Percentiles rank a stretch among this genome's conserved stretches.
phyloP scores from a whole-genome alignment of 1,140 invertebrate genomes.

The Lepidurus packardi region DNA sequence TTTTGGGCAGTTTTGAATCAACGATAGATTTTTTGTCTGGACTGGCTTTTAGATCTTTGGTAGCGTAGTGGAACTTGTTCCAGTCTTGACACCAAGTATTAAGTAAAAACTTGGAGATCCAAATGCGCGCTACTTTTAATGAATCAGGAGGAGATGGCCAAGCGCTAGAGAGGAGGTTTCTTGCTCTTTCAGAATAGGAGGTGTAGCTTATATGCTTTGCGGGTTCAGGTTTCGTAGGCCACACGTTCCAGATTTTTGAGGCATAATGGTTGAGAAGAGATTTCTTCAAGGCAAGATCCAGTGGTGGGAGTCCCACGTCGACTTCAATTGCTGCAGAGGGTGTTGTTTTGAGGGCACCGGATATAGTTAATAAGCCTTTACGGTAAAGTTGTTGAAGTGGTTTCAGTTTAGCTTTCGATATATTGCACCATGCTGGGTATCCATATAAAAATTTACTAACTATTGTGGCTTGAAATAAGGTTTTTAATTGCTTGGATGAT shows the following conservation, averaged over 20 bases:
- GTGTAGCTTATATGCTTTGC: neutral
- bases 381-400: too few relatives aligned
- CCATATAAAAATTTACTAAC: too few relatives aligned
- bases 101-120: neutral
- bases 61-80: neutral
- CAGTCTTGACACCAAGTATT: neutral
- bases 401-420: too few relatives aligned
- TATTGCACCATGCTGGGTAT: too few relatives aligned
- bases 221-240: neutral
- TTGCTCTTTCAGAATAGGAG: neutral
- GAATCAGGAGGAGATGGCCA: neutral
- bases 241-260: neutral
- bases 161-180: neutral
- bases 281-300: neutral
- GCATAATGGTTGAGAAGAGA: neutral
- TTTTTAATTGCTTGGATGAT: too few relatives aligned
- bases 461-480: too few relatives aligned
- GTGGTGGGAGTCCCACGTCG: neutral
- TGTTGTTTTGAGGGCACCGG: neutral
- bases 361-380: neutral
- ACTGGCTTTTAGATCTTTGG: neutral
- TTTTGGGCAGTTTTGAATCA: neutral
- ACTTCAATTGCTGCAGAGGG: neutral
- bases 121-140: neutral
- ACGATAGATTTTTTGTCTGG: neutral